A percentile compares a stretch with the other conserved stretches of the same genome.
Evolutionary conservation across 2,888 invertebrate species (phyloP).

Genomic region (Zygogramma bicolorata): DNA sequence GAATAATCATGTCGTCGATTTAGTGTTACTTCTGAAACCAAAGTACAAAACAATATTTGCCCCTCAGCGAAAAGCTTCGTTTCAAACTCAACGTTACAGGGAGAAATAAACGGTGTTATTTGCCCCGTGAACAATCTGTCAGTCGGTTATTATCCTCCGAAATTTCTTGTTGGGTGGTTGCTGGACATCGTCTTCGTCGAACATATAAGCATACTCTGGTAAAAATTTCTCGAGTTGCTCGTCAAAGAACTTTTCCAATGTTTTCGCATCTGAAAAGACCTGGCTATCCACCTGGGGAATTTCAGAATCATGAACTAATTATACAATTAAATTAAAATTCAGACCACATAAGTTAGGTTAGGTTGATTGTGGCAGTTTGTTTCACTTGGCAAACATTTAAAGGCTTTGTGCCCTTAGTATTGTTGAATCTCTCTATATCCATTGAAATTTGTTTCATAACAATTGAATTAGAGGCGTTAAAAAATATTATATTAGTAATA

Average conservation of each 20-base stretch:
- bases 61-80: slow-evolving; percentile 2
- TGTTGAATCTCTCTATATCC: too few relatives aligned
- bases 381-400: too few relatives aligned
- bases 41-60: not conserved
- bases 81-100: slow-evolving; percentile 47
- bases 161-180: slow-evolving; percentile 70
- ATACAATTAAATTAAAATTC: not conserved
- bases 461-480: too few relatives aligned
- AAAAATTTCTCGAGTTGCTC: slow-evolving; percentile 85
- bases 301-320: not conserved
- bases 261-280: slow-evolving; percentile 83
- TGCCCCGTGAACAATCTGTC: slow-evolving; percentile 61
- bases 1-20: not conserved
- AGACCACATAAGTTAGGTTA: too few relatives aligned
- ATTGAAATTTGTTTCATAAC: too few relatives aligned
- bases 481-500: too few relatives aligned
- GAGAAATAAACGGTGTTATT: slow-evolving; percentile 61
- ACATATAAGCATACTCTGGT: slow-evolving; percentile 78
- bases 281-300: slow-evolving; percentile 76
- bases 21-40: not conserved
- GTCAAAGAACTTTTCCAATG: slow-evolving; percentile 88
- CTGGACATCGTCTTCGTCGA: slow-evolving; percentile 67
- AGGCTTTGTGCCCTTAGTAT: too few relatives aligned
- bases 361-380: too few relatives aligned
- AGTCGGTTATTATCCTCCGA: slow-evolving; percentile 68